phyloP scores from a whole-genome alignment of 2,888 invertebrate species.

The Amaurobius ferox region DNA sequence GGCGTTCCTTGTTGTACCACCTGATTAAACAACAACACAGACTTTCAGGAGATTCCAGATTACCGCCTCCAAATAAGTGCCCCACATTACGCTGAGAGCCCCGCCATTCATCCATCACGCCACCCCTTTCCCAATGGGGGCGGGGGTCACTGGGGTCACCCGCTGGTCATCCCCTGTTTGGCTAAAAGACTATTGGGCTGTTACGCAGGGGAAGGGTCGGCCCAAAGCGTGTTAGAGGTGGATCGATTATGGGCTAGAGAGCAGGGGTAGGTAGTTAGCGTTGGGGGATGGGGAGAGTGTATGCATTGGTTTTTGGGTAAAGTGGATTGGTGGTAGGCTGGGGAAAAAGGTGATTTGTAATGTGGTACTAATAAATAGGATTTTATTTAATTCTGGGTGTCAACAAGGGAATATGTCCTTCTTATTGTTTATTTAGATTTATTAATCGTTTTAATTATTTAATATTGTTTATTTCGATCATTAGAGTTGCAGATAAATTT shows the following conservation, averaged over 20 bases:
- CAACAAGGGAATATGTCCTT: too few relatives aligned
- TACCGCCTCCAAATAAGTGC: conserved; percentile 22
- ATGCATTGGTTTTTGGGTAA: not conserved
- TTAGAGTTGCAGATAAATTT: too few relatives aligned
- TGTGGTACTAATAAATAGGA: not conserved
- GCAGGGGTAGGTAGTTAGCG: not conserved
- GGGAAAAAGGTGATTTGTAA: not conserved
- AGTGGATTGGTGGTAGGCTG: not conserved
- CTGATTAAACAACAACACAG: conserved; percentile 58
- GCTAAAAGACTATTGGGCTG: conserved; percentile 66
- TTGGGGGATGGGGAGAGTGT: not conserved
- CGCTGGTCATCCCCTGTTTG: conserved; percentile 31
- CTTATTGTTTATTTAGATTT: too few relatives aligned
- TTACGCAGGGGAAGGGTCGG: conserved; percentile 46
- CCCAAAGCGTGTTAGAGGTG: conserved; percentile 58
- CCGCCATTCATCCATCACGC: conserved; percentile 50
- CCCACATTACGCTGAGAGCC: conserved; percentile 43
- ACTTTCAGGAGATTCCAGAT: conserved; percentile 53
- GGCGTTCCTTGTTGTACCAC: not conserved
- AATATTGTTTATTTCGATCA: too few relatives aligned
- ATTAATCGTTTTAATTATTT: too few relatives aligned
- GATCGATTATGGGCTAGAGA: conserved; percentile 15
- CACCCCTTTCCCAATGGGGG: conserved; percentile 26
- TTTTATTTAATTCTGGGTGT: not conserved
- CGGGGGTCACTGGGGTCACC: conserved; percentile 54